These are phyloP conservation scores for Nematostella vectensis DNA, from an alignment of 92 coral and sea anemone genomes.

Conservation along the genomic window DNA sequence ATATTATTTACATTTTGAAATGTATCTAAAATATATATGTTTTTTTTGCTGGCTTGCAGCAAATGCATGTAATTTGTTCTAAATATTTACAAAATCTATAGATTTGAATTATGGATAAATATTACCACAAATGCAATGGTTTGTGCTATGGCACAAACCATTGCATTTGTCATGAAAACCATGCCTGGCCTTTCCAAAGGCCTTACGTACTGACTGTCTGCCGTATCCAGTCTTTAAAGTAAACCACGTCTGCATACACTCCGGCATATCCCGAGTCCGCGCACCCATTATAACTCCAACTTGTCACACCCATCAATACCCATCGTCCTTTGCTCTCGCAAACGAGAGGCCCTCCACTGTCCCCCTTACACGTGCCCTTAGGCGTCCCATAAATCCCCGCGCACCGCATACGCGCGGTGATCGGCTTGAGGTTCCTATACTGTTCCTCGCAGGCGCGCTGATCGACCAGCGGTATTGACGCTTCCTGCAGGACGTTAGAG, in stretches of 20 bases:
- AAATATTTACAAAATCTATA: too few species aligned
- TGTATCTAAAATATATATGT: too few species aligned
- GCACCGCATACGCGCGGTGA: constrained; percentile 79
- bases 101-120: too few species aligned
- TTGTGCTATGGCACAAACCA: too few species aligned
- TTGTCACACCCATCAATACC: constrained; percentile 83
- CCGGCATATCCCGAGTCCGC: constrained; percentile 83
- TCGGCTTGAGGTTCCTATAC: constrained; percentile 25
- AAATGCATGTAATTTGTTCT: too few species aligned
- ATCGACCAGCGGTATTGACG: constrained; percentile 57
- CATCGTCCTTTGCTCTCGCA: constrained; percentile 67
- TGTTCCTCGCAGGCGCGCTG: constrained; percentile 29
- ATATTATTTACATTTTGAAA: too few species aligned
- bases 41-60: too few species aligned
- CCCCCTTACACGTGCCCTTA: constrained; percentile 84
- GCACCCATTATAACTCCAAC: constrained; percentile 74
- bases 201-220: constrained; percentile 14
- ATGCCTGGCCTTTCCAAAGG: too few species aligned
- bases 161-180: too few species aligned
- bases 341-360: constrained; percentile 95
- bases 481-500: constrained; percentile 68
- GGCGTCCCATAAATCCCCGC: constrained; percentile 69
- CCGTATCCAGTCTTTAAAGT: constrained; percentile 52
- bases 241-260: constrained; percentile 63
- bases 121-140: too few species aligned